These are phyloP conservation scores for Hirtodrosophila alboralis DNA, from an alignment of 2,888 invertebrate genomes.

Conservation along the genomic window DNA sequence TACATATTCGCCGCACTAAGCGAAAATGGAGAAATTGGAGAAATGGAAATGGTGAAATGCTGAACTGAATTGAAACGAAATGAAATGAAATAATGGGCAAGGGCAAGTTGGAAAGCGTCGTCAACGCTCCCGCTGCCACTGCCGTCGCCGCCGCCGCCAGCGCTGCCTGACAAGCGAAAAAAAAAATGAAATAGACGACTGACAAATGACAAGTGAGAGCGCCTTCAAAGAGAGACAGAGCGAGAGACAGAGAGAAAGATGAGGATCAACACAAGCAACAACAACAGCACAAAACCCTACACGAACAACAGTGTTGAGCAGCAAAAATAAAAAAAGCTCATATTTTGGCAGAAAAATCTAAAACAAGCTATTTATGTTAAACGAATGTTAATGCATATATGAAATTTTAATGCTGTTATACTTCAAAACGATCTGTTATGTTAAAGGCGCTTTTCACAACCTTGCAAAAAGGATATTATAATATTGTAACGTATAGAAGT, in stretches of 20 bases:
- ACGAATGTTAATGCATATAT: too few relatives aligned
- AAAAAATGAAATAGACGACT: too few relatives aligned
- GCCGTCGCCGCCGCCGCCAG: too few relatives aligned
- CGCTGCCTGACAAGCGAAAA: too few relatives aligned
- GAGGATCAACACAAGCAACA: slow-evolving; percentile 18
- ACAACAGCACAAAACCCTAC: slow-evolving; percentile 19
- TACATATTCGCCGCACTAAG: slow-evolving; percentile 52
- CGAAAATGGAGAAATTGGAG: slow-evolving; percentile 70
- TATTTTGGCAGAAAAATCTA: too few relatives aligned
- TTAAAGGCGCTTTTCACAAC: too few relatives aligned
- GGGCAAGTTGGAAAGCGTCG: slow-evolving; percentile 52
- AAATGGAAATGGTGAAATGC: slow-evolving; percentile 55
- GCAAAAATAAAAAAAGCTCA: too few relatives aligned
- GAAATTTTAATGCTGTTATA: too few relatives aligned
- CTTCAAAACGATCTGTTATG: too few relatives aligned
- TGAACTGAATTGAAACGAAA: slow-evolving; percentile 38
- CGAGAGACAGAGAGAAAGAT: background rate
- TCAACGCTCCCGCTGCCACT: slow-evolving; percentile 7
- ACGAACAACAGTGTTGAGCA: background rate
- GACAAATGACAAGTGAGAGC: slow-evolving; percentile 29
- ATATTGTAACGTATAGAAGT: too few relatives aligned
- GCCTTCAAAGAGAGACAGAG: slow-evolving; percentile 4
- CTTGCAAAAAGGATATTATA: too few relatives aligned
- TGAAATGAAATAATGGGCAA: slow-evolving; percentile 46
- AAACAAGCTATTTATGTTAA: too few relatives aligned